Base-by-base conservation (phyloP, 2,797 vertebrate genomes). In the Cyclura pinguis region DNA sequence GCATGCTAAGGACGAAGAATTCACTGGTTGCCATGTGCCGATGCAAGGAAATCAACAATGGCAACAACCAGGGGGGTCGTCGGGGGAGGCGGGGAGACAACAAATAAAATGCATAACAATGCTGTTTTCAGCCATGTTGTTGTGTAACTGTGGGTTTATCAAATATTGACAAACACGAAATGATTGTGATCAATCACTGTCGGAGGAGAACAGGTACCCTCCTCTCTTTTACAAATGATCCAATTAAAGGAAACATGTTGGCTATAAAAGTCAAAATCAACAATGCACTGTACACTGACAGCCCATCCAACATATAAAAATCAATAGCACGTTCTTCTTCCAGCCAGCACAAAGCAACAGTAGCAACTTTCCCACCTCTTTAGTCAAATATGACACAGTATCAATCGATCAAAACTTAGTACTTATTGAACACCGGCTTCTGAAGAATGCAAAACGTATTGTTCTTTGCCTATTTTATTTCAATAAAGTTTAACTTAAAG, bases 121-220 rank as follows among this genome's bases (percentile, higher is more conserved):
- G 96, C 96, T 94, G 94, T 93, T 93, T 95, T 96, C 91, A 95
- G 92, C 96, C 97, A 97, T 96, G 95, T 96, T 98, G 96, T 97
- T 95, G 96, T 96, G 96, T 97, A 98, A 98, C 96, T 6, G 90
- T 97, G 96, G 96, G 93, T 98, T 98, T 97, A 98, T 98, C 97
- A 98, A 98, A 98, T 98, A 98, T 97, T 98, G 97, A 98, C 98
- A 97, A 97, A 97, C 97, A 97, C 97, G 97, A 97, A 97, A 98
- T 97, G 98, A 98, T 96, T 96, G 94, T 96, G 97, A 97, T 98
- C 98, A 97, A 97, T 98, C 97, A 97, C 94, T 97, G 97, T 97
- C 98, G 97, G 95, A 96, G 96, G 93, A 93, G 95, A 96, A 95
- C 96, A 96, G 97, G 97, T 97, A 96, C 96, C 97, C 96, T 98